Evolutionary conservation across 2,113 vertebrate genomes (phyloP), one percentile per base, ranked within the genome.

Genomic region (Marmota flaviventris): DNA sequence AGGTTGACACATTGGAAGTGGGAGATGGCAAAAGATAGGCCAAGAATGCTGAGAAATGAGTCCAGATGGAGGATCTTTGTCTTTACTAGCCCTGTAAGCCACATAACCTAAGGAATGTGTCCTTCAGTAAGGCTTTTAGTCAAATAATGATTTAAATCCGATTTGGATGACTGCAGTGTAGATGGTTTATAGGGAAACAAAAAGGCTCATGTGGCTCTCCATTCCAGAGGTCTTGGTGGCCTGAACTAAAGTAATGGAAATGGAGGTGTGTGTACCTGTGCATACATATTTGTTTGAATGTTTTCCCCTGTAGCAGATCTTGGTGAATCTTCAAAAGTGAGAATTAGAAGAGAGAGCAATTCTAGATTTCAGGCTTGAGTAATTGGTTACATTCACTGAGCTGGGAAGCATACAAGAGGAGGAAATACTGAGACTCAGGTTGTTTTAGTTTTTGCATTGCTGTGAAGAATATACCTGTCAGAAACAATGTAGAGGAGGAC

Each of bases 91-190:
- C 25, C 63, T 17, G 1, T 65, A 39, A 58, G 27, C 70, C 70
- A 75, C 1, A 2, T 12, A 67, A 45, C 16, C 70, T 84, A 75
- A 92, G 32, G 69, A 87, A 78, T 84, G 45, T 89, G 45, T 16
- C 51, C 39, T 82, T 95, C 27, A 90, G 16, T 94, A 72, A 92
- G 34, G 45, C 76, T 88, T 93, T 87, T 25, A 93, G 5, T 97
- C 56, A 81, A 45, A 58, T 48, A 76, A 86, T 86, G 69, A 72
- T 61, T 94, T 8, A 53, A 0, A 3, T 86, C 27, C 65, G 6
- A 81, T 91, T 83, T 70, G 16, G 24, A n/a, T 81, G 42, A 78
- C 61, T 88, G 22, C 6, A 69, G 14, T 82, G 63, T 72, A 34
- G n/a, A 20, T 63, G 1, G 42, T 58, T 75, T 93, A 58, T 27